Base-by-base conservation (phyloP, 2,888 invertebrate genomes). In the Mythimna loreyi region DNA sequence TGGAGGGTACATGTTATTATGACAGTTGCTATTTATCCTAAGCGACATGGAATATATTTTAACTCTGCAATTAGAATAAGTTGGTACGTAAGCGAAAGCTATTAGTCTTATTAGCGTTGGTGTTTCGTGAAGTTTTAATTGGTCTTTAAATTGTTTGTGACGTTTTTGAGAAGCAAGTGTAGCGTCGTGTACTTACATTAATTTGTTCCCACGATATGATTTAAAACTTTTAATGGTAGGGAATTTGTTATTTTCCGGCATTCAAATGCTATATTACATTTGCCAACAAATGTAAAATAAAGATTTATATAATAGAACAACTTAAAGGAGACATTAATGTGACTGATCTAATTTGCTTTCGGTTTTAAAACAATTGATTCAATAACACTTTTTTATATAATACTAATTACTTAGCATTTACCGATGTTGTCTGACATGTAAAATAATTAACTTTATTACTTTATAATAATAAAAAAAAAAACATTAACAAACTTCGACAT, bases 1-100 rank as follows among this genome's bases (percentile, higher is more conserved):
- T 89, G 87, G 86, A 89, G 94, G 92, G 93, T 92, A 92, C 92
- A 91, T 91, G 89, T 90, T 94, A 93, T 93, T 94, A 92, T 94
- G 93, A 93, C 94, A 94, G 94, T 91, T 93, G 93, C 90, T 90
- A 91, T 93, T 93, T 92, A 92, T 94, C 92, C 86, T 73, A 56
- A 90, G 85, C 85, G 89, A 89, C 91, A 86, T 81, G 79, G 81
- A 83, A 87, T 89, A 90, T 86, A 89, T 87, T 88, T 89, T 83
- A 88, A 80, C 83, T 85, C 83, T 59, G 83, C 87, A 89, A 89
- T 90, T 90, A 90, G 87, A 90, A 87, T 84, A 84, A 86, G 82
- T 86, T 83, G 85, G 83, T 87, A 88, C 80, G 81, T 86, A 87
- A 86, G 84, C 83, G 86, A 82, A 80, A 76, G 82, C 83, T 86